Evolutionary conservation across 2,888 invertebrate genomes (phyloP).

Genomic region (Pollenia amentaria): DNA sequence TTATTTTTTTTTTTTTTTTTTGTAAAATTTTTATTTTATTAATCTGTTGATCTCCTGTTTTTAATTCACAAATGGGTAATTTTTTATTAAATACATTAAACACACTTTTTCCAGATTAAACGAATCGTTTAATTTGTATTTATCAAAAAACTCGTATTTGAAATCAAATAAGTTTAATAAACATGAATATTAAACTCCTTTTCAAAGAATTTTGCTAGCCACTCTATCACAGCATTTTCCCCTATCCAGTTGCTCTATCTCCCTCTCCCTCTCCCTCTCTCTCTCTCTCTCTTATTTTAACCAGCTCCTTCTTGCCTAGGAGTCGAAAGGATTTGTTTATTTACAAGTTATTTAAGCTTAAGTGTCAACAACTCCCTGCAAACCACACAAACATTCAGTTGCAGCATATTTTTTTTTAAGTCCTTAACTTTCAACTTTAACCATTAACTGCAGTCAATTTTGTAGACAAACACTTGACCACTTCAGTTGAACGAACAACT

Average conservation of each 20-base stretch:
- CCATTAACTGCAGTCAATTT: conserved; percentile 75
- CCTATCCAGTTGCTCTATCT: not conserved
- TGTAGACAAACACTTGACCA: conserved; percentile 74
- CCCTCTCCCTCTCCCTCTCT: not conserved
- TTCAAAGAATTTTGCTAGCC: conserved; percentile 30
- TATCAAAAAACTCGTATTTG: not conserved
- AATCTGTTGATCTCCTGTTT: too few relatives aligned
- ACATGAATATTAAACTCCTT: not conserved
- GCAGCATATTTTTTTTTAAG: conserved; percentile 30
- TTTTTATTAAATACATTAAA: not conserved
- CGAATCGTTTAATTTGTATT: conserved; percentile 14
- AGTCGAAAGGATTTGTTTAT: conserved; percentile 53
- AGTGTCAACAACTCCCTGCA: conserved; percentile 72
- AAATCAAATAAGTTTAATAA: not conserved
- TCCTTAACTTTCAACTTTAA: conserved; percentile 66
- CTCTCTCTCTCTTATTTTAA: not conserved
- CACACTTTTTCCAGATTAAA: not conserved
- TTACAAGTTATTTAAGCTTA: conserved; percentile 73
- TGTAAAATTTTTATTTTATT: too few relatives aligned
- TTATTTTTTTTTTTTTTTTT: too few relatives aligned
- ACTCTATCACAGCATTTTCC: not conserved
- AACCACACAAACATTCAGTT: conserved; percentile 23
- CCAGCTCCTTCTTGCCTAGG: conserved; percentile 10
- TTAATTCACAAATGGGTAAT: not conserved
- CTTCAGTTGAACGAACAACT: conserved; percentile 42